Evolutionary conservation across 2,888 invertebrate species (phyloP), one percentile per base, ranked within the genome.

Genomic region (Tridacna crocea): DNA sequence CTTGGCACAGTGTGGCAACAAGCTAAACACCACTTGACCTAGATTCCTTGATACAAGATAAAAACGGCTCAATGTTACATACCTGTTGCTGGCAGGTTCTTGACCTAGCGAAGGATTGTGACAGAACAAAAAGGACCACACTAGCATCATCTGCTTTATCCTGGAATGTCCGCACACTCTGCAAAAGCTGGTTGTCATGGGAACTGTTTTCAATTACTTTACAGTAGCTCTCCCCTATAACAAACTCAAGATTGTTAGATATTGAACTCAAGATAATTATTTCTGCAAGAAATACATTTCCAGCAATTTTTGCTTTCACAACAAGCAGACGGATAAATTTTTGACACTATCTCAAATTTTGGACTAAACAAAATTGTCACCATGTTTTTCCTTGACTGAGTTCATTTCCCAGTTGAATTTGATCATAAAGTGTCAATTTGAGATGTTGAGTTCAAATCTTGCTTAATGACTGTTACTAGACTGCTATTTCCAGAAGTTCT

Each of bases 61-160:
- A 2, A 36, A 4, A 36, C 8, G 36, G 55, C 27, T 27, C 8
- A 36, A 36, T 36, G 2, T 36, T 36, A 36, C 8, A 36, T 36
- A 94, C 94, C 92, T 94, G 93, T 84, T 93, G 92, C 73, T 90
- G 89, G 76, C 92, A 94, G 0, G 90, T 91, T 77, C 88, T 90
- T 17, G 93, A 94, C 24, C 79, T 72, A 10, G 92, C 87, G 82
- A 93, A 94, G 12, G 89, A 89, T 77, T 90, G 77, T 0, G 94
- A 94, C 66, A 94, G 79, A 11, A 94, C 83, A 70, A 92, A 89
- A n/a, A 94, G 85, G 27, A 94, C 89, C 22, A 93, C 88, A 27
- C 92, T 91, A 22, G 94, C 93, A 75, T 93, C 92, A 85, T 94
- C 94, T 11, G 93, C 94, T 79, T 92, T 92, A 77, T 91, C 91